These are phyloP conservation scores for Archips xylosteana DNA, from an alignment of 2,888 invertebrate species.

Conservation along the genomic window DNA sequence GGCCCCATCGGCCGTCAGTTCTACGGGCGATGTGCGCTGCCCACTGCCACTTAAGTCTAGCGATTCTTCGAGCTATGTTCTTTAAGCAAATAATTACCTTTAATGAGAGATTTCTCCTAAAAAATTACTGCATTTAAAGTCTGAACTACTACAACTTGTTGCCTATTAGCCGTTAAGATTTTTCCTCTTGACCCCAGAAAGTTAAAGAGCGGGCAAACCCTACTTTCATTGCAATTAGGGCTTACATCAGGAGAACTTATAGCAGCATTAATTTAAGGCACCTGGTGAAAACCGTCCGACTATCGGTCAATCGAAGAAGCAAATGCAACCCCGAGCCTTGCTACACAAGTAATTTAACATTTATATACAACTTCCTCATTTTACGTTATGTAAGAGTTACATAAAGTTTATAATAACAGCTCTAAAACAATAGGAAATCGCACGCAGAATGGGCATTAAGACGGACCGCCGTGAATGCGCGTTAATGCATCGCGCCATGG, in stretches of 20 bases:
- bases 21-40: no score
- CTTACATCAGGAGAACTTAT: conserved; percentile 41
- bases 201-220: conserved; percentile 5
- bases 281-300: conserved; percentile 31
- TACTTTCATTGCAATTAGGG: conserved; percentile 35
- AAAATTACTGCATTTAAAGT: background rate
- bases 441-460: conserved; percentile 41
- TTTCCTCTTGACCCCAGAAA: conserved; percentile 2
- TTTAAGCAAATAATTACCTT: background rate
- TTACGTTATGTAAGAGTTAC: conserved; percentile 57
- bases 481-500: conserved; percentile 20
- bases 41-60: no score
- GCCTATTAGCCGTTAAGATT: background rate
- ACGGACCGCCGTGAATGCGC: conserved; percentile 21
- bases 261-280: conserved; percentile 41
- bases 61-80: no score
- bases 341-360: conserved; percentile 45
- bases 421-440: conserved; percentile 49
- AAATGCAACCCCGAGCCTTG: conserved; percentile 35
- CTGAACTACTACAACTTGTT: background rate
- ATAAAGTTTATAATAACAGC: conserved; percentile 48
- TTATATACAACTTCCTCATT: conserved; percentile 57
- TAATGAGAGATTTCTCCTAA: background rate
- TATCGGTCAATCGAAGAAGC: conserved; percentile 40
- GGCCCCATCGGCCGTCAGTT: no score